Conservation (phyloP, 30 jellyfish, hydroid and myxozoan species). For the Cassiopea xamachana region DNA sequence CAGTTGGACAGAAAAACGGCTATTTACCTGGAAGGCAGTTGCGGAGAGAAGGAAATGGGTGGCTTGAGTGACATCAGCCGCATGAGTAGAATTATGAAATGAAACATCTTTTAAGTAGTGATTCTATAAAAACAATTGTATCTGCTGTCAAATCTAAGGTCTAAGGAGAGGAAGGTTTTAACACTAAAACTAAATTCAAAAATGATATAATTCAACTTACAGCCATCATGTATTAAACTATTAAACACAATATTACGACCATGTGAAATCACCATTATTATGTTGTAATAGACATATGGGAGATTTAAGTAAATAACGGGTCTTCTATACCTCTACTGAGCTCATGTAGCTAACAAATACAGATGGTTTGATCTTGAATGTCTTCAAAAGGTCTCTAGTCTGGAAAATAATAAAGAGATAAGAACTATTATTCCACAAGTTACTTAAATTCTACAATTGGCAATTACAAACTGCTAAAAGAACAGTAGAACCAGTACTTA, state of each 20-base stretch:
- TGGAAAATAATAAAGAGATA: conserved; percentile 14
- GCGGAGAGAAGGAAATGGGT: conserved; percentile 93
- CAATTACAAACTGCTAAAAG: no score
- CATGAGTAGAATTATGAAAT: conserved; percentile 95
- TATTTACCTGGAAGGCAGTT: conserved; percentile 85
- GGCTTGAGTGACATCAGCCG: conserved; percentile 98
- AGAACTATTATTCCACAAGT: neutral
- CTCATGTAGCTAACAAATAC: conserved; percentile 87
- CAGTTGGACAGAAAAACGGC: neutral
- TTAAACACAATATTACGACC: neutral
- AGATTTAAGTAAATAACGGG: neutral
- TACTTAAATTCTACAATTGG: neutral
- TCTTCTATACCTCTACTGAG: conserved; percentile 80
- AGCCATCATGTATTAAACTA: neutral
- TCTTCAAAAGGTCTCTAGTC: conserved; percentile 90
- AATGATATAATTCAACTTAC: no score
- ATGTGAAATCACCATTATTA: neutral
- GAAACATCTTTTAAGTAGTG: conserved; percentile 91
- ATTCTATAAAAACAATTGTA: conserved; percentile 31
- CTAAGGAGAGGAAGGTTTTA: no score
- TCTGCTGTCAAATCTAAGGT: neutral
- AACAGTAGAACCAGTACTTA: no score
- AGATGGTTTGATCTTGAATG: conserved; percentile 92
- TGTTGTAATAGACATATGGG: neutral
- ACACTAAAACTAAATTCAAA: no score